These are phyloP conservation scores for Xylocopa sonorina DNA, from an alignment of 1,140 invertebrate species.

Conservation along the genomic window DNA sequence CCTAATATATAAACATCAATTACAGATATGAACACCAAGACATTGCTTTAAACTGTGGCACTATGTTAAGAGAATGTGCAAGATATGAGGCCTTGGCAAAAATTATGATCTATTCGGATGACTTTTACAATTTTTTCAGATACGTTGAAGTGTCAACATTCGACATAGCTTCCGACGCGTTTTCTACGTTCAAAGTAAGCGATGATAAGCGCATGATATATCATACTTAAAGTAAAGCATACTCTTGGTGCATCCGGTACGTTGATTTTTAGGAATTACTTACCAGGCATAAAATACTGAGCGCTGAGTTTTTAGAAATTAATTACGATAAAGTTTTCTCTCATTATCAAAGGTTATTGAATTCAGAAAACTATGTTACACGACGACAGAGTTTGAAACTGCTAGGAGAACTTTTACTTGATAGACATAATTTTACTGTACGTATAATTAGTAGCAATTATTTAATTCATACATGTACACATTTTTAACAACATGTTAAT, in stretches of 20 bases:
- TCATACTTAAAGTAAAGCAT: slow-evolving; percentile 51
- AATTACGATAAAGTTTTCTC: slow-evolving; percentile 99
- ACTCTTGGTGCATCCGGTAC: slow-evolving; percentile 39
- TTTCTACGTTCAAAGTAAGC: slow-evolving; percentile 99
- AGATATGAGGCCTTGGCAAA: slow-evolving; percentile 98
- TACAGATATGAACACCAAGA: slow-evolving; percentile 98
- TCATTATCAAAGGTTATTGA: slow-evolving; percentile 97
- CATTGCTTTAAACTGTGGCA: slow-evolving; percentile 99
- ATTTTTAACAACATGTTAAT: slow-evolving; percentile 46
- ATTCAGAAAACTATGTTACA: slow-evolving; percentile 99
- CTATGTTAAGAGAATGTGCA: slow-evolving; percentile 99
- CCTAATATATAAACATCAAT: background rate
- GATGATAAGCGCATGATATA: slow-evolving; percentile 47
- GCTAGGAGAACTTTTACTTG: slow-evolving; percentile 97
- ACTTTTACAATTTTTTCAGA: slow-evolving; percentile 99
- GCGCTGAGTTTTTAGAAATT: slow-evolving; percentile 98
- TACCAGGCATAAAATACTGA: slow-evolving; percentile 98
- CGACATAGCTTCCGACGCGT: slow-evolving; percentile 99
- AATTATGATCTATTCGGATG: slow-evolving; percentile 98
- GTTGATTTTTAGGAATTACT: slow-evolving; percentile 91
- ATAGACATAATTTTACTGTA: slow-evolving; percentile 99
- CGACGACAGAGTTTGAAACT: slow-evolving; percentile 98
- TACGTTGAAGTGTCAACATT: slow-evolving; percentile 99
- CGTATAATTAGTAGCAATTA: slow-evolving; percentile 79
- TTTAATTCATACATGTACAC: background rate